Evolutionary conservation across 1,140 invertebrate genomes (phyloP), one percentile per base, ranked within the genome.

Genomic region (Pogonus chalceus): DNA sequence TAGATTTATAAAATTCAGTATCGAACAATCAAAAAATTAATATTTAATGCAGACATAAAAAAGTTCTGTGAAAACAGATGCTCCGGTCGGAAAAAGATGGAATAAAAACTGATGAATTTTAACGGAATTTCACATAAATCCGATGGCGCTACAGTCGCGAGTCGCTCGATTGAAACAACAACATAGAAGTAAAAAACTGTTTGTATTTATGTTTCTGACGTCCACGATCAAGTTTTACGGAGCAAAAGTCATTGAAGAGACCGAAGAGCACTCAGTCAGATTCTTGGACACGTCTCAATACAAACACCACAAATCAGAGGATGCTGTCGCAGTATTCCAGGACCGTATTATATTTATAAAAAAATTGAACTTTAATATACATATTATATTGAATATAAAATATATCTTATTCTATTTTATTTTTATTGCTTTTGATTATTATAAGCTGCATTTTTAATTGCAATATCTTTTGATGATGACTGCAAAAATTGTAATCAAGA

Each of bases 81-180:
- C 37, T 43, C 18, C 37, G 26, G 14, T 7, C 26, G 26, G 26
- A 31, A 31, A 14, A 31, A 4, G 37, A 9, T 43, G 37, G 37
- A 18, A 43, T 10, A 43, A 43, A 43, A 43, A 43, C 37, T 43
- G 37, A 43, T 43, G 37, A 43, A 43, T 43, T 43, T 43, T 43
- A 43, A 43, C 37, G 37, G 37, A 43, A 12, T 43, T 43, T 43
- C 37, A 43, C 37, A 43, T 43, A 43, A 43, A 43, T 43, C 37
- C 37, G 18, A 43, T 43, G 37, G 18, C 37, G 37, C 18, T 43
- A 18, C 37, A 43, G 18, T 43, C 37, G 26, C 26, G 26, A 14
- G 26, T 31, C 26, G 26, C 4, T n/a, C 4, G 26, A 31, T 31
- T 31, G 37, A 43, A 43, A 43, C 37, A 43, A 43, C 37, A 43